Conservation (phyloP, 2,113 vertebrate genomes). For the Glaucidium brasilianum region DNA sequence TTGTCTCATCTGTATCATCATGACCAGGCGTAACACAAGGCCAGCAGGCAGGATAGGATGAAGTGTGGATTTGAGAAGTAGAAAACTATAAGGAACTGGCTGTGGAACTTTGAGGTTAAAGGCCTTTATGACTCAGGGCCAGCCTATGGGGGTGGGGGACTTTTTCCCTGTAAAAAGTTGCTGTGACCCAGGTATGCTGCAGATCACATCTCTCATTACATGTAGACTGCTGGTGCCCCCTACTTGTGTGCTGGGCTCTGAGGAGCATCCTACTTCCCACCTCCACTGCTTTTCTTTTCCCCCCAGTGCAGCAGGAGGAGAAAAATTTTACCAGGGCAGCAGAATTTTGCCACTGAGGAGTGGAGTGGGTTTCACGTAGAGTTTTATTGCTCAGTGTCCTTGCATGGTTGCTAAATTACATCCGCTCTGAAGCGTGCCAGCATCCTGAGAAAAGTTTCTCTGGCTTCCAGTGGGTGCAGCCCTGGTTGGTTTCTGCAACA, state of each 20-base stretch:
- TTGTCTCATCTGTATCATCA: background rate
- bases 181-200: background rate
- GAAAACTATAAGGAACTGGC: background rate
- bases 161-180: background rate
- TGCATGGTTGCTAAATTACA: background rate
- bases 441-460: background rate
- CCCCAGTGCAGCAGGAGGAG: background rate
- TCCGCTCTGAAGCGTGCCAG: background rate
- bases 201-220: background rate
- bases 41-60: background rate
- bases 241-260: background rate
- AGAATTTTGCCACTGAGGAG: background rate
- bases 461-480: background rate
- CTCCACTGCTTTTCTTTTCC: background rate
- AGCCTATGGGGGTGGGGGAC: rapidly evolving
- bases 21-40: background rate
- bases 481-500: background rate
- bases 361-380: background rate
- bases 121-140: background rate
- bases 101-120: background rate
- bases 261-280: background rate
- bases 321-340: background rate
- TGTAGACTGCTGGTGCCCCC: background rate
- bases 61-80: background rate
- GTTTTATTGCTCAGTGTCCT: background rate